Base-by-base conservation (phyloP, 2,113 vertebrate species). In the Pagrus major region DNA sequence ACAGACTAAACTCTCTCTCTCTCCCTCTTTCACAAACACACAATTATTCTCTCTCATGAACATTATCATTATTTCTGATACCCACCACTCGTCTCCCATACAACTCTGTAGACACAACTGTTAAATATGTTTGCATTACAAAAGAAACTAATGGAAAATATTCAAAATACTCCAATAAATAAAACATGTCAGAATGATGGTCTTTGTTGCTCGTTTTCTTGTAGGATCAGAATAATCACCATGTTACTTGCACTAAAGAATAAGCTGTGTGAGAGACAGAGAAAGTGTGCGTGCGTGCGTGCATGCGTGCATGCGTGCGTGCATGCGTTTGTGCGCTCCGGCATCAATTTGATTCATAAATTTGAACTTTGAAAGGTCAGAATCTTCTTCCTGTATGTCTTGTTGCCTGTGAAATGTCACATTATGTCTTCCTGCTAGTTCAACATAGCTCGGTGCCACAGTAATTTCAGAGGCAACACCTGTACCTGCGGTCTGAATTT, bases 341-440 rank as follows among this genome's bases (percentile, higher is more conserved):
- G 29, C 56, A 56, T 75, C 73, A 72, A 52, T 88, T 81, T 70
- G 42, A 83, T 63, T 73, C 60, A 72, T 68, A 78, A 61, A 85
- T 90, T 59, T 64, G 61, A 86, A 61, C 54, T 68, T 78, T 55
- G 42, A 93, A 92, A 93, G 91, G 91, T 93, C 84, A 92, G 67
- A 88, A 58, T 88, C 52, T 20, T 79, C 64, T 80, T 79, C 66
- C 82, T 83, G 80, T 65, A 76, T 76, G 80, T 86, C 86, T 75
- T 76, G 72, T 66, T 86, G 60, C 65, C 55, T 78, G 86, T 78
- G 73, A 92, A 93, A 93, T 92, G 92, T 85, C 90, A 89, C 73
- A 87, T 88, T 83, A 86, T 85, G 77, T 88, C 68, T 76, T 41
- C 55, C 71, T 74, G 67, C 65, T 83, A 41, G 77, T 83, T 84